Percentiles rank a stretch among this genome's conserved stretches.
Evolutionary conservation across 1,140 invertebrate genomes (phyloP).

Genomic region (Chionoecetes opilio): DNA sequence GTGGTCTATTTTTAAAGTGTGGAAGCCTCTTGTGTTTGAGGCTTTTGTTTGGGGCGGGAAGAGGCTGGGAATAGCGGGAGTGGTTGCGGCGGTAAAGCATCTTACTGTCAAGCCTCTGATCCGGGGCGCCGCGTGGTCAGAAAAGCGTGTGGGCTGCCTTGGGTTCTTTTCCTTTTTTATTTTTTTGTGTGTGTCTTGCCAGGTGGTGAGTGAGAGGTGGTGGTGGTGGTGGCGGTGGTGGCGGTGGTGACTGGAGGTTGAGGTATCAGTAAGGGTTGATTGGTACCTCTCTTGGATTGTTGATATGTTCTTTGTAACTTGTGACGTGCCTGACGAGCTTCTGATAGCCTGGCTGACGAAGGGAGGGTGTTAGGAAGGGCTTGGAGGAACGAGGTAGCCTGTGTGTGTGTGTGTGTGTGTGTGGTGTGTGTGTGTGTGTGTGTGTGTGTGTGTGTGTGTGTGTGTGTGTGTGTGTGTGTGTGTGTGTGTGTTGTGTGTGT

Average conservation of each 20-base stretch:
- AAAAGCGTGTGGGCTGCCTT: not conserved
- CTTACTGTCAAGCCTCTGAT: no score
- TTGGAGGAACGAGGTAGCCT: not conserved
- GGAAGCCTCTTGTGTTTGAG: no score
- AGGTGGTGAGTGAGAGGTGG: not conserved
- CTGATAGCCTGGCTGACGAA: no score
- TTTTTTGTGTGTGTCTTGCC: not conserved
- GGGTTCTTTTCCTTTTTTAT: not conserved
- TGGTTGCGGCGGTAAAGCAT: no score
- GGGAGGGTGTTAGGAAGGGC: not conserved
- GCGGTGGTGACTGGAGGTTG: not conserved
- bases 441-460: no score
- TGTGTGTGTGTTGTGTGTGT: no score
- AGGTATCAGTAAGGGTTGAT: not conserved
- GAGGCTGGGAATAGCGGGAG: no score
- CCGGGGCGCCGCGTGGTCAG: no score
- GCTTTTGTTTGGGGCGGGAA: no score
- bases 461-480: no score
- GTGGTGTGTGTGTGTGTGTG: no score
- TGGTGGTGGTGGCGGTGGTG: not conserved
- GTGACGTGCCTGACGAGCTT: not conserved
- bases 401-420: conserved; percentile 13
- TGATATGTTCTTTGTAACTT: not conserved
- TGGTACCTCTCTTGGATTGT: not conserved
- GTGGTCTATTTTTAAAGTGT: no score